phyloP scores from a whole-genome alignment of 2,113 vertebrate species.

The Calidris pugnax region DNA sequence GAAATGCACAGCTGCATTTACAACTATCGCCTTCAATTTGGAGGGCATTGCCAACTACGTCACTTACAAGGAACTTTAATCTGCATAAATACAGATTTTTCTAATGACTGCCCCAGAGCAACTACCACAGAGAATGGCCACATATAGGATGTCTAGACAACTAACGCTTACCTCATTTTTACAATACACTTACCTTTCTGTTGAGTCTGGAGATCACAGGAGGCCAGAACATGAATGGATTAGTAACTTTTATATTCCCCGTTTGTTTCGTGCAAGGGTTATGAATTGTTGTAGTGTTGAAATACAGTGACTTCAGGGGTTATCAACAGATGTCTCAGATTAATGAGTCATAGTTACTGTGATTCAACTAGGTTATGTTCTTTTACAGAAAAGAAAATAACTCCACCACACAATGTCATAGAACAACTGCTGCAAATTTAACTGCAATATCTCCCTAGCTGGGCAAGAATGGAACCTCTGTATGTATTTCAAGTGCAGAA shows the following conservation, averaged over 20 bases:
- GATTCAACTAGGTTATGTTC: not conserved
- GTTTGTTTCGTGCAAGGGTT: not conserved
- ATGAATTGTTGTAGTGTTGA: not conserved
- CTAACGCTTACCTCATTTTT: conserved; percentile 2
- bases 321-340: conserved; percentile 49
- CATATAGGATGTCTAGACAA: not conserved
- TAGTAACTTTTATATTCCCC: not conserved
- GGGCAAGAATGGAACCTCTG: not conserved
- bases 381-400: not conserved
- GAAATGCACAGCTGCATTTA: not conserved
- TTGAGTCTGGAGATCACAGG: not conserved
- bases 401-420: not conserved
- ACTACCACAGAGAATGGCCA: not conserved
- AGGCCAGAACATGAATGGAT: not conserved
- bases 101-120: not conserved
- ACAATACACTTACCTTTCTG: not conserved
- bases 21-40: not conserved
- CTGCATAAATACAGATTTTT: not conserved
- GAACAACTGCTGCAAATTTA: not conserved
- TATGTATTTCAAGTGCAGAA: not conserved
- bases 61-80: not conserved
- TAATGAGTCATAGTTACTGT: conserved; percentile 34
- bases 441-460: not conserved
- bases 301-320: conserved; percentile 40
- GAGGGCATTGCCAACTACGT: not conserved